Evolutionary conservation across 2,888 invertebrate genomes (phyloP).

Genomic region (Cephus sareptanus): DNA sequence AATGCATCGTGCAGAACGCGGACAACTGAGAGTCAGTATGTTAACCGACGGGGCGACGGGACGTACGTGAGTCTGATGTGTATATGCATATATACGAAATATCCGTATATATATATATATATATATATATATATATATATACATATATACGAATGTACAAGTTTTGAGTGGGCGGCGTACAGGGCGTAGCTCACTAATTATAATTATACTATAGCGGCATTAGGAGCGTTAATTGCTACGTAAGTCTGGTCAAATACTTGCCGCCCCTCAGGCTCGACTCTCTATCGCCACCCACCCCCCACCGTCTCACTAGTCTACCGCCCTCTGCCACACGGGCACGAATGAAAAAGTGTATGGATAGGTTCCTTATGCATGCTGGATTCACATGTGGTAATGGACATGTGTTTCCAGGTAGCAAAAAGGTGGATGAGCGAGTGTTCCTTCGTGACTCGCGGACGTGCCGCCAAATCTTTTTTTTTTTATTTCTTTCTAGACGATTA

Average conservation of each 20-base stretch:
- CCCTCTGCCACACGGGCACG: too few relatives aligned
- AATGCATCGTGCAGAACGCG: conserved; percentile 1
- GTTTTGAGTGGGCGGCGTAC: conserved; percentile 57
- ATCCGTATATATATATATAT: not conserved
- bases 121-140: not conserved
- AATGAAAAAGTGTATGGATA: too few relatives aligned
- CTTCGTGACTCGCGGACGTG: too few relatives aligned
- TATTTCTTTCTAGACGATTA: too few relatives aligned
- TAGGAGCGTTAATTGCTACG: conserved; percentile 64
- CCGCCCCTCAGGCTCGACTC: conserved; percentile 41
- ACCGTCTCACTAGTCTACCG: not conserved
- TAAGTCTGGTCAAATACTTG: conserved; percentile 60
- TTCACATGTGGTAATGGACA: too few relatives aligned
- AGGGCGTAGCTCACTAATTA: conserved; percentile 64
- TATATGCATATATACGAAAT: not conserved
- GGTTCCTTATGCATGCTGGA: too few relatives aligned
- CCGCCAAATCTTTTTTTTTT: too few relatives aligned
- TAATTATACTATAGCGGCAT: conserved; percentile 64
- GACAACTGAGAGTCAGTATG: too few relatives aligned
- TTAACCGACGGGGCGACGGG: too few relatives aligned
- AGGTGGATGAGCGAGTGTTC: too few relatives aligned
- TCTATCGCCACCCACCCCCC: not conserved
- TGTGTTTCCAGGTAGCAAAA: too few relatives aligned
- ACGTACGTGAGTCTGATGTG: too few relatives aligned
- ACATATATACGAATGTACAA: not conserved